phyloP scores from a whole-genome alignment of 1,140 invertebrate species.

The Paraescarpia echinospica region DNA sequence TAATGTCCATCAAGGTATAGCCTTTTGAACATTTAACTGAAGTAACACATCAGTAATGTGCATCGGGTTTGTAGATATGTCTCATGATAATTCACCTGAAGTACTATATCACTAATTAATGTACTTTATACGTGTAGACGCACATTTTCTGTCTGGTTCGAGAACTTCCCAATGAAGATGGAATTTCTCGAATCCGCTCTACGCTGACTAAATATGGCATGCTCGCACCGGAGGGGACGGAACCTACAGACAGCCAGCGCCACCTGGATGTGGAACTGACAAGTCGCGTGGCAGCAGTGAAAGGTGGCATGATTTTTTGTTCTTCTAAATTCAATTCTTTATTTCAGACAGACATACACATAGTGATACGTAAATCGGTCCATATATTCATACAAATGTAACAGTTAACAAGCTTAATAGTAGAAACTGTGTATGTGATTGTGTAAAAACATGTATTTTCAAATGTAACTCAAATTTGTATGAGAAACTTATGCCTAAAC shows the following conservation, averaged over 20 bases:
- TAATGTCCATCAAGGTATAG: no score
- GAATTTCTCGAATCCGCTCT: constrained; percentile 48
- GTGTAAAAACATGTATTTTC: no score
- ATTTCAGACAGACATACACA: no score
- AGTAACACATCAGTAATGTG: no score
- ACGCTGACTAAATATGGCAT: constrained; percentile 55
- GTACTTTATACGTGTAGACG: constrained; percentile 37
- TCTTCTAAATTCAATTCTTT: background rate
- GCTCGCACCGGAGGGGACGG: constrained; percentile 26
- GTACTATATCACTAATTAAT: background rate
- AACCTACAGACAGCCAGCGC: constrained; percentile 43
- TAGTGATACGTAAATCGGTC: no score
- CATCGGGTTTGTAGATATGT: no score
- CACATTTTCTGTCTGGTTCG: constrained; percentile 59
- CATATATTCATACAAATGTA: no score
- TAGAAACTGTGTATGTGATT: background rate
- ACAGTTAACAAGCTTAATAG: no score
- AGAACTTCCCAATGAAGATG: constrained; percentile 47
- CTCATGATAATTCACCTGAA: background rate
- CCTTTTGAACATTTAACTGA: no score
- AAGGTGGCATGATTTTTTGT: constrained; percentile 36
- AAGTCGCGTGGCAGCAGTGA: constrained; percentile 52
- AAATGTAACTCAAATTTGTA: no score
- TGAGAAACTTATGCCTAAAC: no score
- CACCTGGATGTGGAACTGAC: constrained; percentile 37